Conservation (phyloP, 2,888 invertebrate genomes). For the Hypomecis atomaria region DNA sequence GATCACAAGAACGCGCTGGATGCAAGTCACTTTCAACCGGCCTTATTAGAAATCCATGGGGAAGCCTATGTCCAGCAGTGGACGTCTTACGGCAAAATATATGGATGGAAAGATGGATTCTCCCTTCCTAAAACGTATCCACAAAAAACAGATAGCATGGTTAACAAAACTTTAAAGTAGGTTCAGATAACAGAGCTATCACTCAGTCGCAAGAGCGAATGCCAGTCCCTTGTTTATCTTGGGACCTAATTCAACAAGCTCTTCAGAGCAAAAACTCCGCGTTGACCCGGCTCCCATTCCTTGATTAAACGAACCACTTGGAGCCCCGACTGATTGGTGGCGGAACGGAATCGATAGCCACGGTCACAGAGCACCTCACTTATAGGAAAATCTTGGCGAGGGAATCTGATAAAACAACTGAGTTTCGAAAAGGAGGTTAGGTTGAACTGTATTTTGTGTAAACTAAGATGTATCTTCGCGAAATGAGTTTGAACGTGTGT, state of each 20-base stretch:
- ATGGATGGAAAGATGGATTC: too few relatives aligned
- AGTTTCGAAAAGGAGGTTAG: neutral
- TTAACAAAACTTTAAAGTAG: constrained; percentile 12
- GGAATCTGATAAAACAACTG: neutral
- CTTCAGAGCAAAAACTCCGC: constrained; percentile 59
- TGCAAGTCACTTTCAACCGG: too few relatives aligned
- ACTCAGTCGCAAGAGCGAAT: constrained; percentile 19
- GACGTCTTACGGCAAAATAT: too few relatives aligned
- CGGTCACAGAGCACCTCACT: constrained; percentile 9
- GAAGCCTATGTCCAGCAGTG: too few relatives aligned
- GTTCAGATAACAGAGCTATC: constrained; percentile 8
- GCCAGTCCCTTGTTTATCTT: constrained; percentile 55
- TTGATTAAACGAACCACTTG: constrained; percentile 57
- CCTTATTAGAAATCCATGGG: too few relatives aligned
- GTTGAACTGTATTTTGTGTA: too few relatives aligned
- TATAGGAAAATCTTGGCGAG: neutral
- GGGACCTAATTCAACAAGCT: constrained; percentile 62
- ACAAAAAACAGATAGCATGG: neutral
- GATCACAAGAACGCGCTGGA: too few relatives aligned
- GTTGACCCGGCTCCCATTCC: constrained; percentile 43
- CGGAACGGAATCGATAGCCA: constrained; percentile 26
- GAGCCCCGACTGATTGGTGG: constrained; percentile 27
- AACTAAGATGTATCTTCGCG: too few relatives aligned
- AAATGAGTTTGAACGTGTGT: too few relatives aligned
- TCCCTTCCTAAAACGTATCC: neutral